Base-by-base conservation (phyloP, 2,113 vertebrate genomes). In the Mellivora capensis region DNA sequence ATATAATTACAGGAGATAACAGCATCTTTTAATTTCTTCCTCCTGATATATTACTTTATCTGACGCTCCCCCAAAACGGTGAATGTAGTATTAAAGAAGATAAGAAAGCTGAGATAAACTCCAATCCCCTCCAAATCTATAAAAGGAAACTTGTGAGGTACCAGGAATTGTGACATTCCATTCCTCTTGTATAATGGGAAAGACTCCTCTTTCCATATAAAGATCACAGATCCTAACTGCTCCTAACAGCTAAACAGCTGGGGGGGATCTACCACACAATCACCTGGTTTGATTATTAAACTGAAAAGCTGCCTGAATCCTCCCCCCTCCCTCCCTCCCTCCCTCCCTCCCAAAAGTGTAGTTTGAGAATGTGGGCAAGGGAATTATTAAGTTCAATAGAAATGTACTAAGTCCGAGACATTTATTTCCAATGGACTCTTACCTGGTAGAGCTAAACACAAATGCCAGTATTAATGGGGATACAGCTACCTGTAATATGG, bases 21-120 rank as follows among this genome's bases (percentile, higher is more conserved):
- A 77, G 14, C 18, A 8, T 52, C 34, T 44, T 95, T 97, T 94
- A 64, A 90, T 94, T 77, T 84, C 39, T 90, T 94, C 21, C 74
- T 90, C 17, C 29, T 74, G 23, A 37, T 49, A 10, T 52, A 59
- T 72, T 79, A 52, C n/a, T 81, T 76, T 76, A 69, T 42, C 72
- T 34, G 21, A 87, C 37, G 87, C 25, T 37, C 31, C 93, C 54
- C 79, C 59, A 52, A 94, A 87, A 71, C 3, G 29, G 15, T 71
- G 20, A 82, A 57, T 83, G 14, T n/a, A 25, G 9, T 83, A 93
- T 95, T 93, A 87, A 62, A 87, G 25, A 54, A 87, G 25, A 59
- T 44, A 88, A 72, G 47, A 71, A 90, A 82, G 14, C 23, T 88
- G 44, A 62, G 25, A 84, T 7, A 79, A 89, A 82, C 15, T 47